Evolutionary conservation across 2,113 vertebrate genomes (phyloP).

Genomic region (Mastomys natalensis): DNA sequence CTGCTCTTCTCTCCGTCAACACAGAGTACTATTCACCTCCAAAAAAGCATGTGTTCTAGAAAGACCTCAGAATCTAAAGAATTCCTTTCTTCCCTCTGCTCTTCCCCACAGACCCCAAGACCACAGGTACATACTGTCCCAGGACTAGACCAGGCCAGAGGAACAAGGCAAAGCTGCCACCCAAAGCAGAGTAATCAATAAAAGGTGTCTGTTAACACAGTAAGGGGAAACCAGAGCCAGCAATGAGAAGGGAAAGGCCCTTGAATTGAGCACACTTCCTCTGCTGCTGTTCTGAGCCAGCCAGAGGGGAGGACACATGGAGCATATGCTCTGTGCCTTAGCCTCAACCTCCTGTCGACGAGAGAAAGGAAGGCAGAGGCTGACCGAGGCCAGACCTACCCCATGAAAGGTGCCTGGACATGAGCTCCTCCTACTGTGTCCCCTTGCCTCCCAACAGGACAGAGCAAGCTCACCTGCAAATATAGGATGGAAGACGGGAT

Average conservation of each 20-base stretch:
- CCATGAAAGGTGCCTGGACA: background rate
- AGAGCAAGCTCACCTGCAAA: background rate
- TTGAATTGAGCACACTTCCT: background rate
- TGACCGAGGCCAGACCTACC: too few species aligned
- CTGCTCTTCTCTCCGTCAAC: conserved; percentile 27
- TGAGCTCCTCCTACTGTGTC: background rate
- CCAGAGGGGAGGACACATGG: background rate
- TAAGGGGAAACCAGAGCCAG: background rate
- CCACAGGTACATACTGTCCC: background rate
- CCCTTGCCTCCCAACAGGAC: background rate
- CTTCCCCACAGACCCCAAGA: background rate
- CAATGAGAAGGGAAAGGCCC: background rate
- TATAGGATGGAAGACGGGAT: background rate
- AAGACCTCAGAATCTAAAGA: conserved; percentile 49
- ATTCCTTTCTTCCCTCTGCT: conserved; percentile 48
- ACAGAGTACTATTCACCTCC: conserved; percentile 33
- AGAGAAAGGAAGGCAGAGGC: background rate
- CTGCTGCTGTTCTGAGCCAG: background rate
- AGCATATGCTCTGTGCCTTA: background rate
- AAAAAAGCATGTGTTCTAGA: conserved; percentile 34
- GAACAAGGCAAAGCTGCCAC: background rate
- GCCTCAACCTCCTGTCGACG: background rate
- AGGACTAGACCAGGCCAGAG: background rate
- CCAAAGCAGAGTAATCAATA: background rate
- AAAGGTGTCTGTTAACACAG: background rate